Evolutionary conservation across 2,113 vertebrate species (phyloP).

Genomic region (Gallinago jamesoni): DNA sequence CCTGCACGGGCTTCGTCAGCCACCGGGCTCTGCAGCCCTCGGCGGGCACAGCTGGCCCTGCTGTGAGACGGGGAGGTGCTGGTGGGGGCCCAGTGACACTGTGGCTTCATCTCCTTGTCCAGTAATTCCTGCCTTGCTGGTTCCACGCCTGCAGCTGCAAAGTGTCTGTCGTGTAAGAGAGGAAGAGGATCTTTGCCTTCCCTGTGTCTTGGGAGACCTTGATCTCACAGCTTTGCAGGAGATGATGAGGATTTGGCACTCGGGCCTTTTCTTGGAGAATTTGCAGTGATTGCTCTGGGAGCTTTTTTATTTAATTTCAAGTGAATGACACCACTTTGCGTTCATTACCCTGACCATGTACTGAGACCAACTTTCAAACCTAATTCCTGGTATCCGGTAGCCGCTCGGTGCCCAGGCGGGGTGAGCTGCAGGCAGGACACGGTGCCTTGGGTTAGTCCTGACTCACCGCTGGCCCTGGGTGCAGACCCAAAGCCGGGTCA

Average conservation of each 20-base stretch:
- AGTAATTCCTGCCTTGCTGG: not conserved
- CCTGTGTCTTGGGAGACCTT: not conserved
- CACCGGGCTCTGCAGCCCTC: not conserved
- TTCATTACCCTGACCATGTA: not conserved
- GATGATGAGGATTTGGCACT: not conserved
- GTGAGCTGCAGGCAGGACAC: not conserved
- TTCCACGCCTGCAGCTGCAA: not conserved
- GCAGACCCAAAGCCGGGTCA: not conserved
- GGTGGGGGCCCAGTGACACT: not conserved
- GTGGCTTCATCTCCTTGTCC: not conserved
- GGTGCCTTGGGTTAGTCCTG: not conserved
- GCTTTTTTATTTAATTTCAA: not conserved
- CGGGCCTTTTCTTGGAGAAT: not conserved
- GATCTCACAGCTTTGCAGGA: not conserved
- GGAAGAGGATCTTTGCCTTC: not conserved
- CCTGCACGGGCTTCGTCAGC: not conserved
- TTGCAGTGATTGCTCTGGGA: not conserved
- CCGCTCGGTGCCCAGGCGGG: not conserved
- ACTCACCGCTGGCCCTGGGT: fast-evolving
- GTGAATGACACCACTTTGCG: not conserved
- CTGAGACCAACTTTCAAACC: not conserved
- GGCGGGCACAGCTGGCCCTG: not conserved
- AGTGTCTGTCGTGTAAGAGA: not conserved
- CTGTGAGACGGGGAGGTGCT: not conserved
- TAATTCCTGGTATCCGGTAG: not conserved